Evolutionary conservation across 2,797 vertebrate species (phyloP), one percentile per base, ranked within the genome.

Genomic region (Gambusia yucatana): DNA sequence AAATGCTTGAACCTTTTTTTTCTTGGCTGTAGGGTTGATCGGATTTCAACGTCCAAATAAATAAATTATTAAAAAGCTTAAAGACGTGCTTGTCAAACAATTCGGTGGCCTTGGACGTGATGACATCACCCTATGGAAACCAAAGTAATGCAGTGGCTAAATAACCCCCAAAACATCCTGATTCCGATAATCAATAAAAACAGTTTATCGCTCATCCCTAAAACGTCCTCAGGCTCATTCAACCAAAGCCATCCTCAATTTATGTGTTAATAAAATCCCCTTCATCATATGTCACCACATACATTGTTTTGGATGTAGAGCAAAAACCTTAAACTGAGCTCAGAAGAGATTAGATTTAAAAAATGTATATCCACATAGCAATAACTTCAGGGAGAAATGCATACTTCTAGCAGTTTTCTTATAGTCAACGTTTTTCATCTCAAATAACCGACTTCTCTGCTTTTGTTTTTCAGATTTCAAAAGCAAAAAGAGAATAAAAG

Each of bases 391-490:
- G 43, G 65, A 41, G 4, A 25, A 41, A 6, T 28, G 8, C 10
- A 33, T 33, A 61, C 43, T 20, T 63, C 14, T 28, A 1, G 43
- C 22, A 61, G 22, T 43, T 74, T 10, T 57, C 13, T 13, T 41
- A 14, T 11, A 6, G 16, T n/a, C 3, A 13, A 25, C 43, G 13
- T 14, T 17, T 41, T 41, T 25, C 73, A 77, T 57, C n/a, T 11
- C 22, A 61, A 50, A 41, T 39, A 43, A 39, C 13, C 30, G 5
- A 76, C 72, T 73, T 57, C 61, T 46, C 39, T 65, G n/a, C 30
- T 33, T 33, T 80, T 28, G 33, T 39, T 57, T 81, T 77, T 28
- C 47, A 44, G 30, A 65, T 48, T 48, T 13, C 22, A 72, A 2
- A 55, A 30, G 25, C 73, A n/a, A 14, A 63, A 77, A 41, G 16